A percentile compares a stretch with the other conserved stretches of the same genome.
phyloP scores from a whole-genome alignment of 2,797 vertebrate species.

The Halcyon leucocephala region DNA sequence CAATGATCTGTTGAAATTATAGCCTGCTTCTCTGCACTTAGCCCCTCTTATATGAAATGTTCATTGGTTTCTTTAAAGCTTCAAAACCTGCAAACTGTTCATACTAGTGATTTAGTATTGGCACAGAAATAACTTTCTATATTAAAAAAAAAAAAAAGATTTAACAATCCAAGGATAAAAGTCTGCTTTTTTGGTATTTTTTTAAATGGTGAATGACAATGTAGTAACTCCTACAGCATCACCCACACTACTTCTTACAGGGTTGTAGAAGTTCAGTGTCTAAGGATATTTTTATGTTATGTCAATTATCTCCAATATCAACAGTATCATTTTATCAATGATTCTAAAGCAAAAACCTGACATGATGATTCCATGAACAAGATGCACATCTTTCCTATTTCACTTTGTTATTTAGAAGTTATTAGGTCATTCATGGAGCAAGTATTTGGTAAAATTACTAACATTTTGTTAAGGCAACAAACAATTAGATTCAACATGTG shows the following conservation, averaged over 20 bases:
- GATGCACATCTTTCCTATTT: background rate
- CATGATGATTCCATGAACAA: background rate
- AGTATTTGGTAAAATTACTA: background rate
- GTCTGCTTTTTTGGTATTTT: background rate
- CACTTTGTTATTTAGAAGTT: background rate
- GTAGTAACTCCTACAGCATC: background rate
- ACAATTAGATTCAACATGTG: background rate
- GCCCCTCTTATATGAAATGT: background rate
- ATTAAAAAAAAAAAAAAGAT: background rate
- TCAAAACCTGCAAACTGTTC: background rate
- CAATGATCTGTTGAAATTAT: background rate
- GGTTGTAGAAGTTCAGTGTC: background rate
- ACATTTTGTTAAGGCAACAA: background rate
- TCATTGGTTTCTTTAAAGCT: background rate
- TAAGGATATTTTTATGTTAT: background rate
- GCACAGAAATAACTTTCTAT: background rate
- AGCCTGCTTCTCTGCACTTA: background rate
- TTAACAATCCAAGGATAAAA: background rate
- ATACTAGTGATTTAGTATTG: background rate
- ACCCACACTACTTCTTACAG: rapidly evolving
- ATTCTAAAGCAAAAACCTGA: background rate
- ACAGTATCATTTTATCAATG: background rate
- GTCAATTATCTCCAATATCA: background rate
- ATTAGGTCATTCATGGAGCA: background rate
- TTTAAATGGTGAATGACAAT: background rate